Evolutionary conservation across 2,113 vertebrate species (phyloP).

Genomic region (crab-eating macaque (Macaca fascicularis)): DNA sequence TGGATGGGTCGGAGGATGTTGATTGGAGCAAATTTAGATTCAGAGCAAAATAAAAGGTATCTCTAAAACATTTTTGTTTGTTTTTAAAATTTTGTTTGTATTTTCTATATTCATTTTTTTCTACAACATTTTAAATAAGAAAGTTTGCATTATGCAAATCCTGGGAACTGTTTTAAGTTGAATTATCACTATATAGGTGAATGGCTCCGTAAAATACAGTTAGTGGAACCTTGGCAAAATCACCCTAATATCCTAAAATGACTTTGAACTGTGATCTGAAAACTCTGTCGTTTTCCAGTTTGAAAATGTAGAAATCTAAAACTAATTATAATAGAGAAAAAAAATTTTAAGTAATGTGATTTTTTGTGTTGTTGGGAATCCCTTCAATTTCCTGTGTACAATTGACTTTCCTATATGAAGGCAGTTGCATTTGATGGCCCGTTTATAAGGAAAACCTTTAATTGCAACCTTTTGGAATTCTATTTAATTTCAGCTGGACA

Average conservation of each 20-base stretch:
- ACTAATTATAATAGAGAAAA: not conserved
- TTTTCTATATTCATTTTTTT: no score
- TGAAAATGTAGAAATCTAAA: not conserved
- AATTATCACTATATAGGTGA: not conserved
- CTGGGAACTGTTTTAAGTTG: not conserved
- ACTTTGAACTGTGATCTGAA: not conserved
- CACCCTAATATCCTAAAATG: not conserved
- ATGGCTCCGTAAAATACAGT: not conserved
- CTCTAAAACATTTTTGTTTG: not conserved
- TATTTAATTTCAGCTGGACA: not conserved
- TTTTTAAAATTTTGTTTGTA: no score
- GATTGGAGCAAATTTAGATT: not conserved
- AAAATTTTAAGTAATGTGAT: accelerated
- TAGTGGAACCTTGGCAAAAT: not conserved
- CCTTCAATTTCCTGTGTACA: not conserved
- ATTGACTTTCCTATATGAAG: not conserved
- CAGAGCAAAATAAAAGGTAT: not conserved
- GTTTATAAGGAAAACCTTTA: not conserved
- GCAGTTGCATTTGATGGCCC: not conserved
- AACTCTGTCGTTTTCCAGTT: not conserved
- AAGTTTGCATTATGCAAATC: no score
- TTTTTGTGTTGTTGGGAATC: not conserved
- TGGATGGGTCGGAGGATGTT: not conserved
- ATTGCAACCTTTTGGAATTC: not conserved
- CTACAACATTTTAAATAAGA: not conserved